Evolutionary conservation across 1,140 invertebrate genomes (phyloP), one percentile per base, ranked within the genome.

Genomic region (Himalopsyche phryganea): DNA sequence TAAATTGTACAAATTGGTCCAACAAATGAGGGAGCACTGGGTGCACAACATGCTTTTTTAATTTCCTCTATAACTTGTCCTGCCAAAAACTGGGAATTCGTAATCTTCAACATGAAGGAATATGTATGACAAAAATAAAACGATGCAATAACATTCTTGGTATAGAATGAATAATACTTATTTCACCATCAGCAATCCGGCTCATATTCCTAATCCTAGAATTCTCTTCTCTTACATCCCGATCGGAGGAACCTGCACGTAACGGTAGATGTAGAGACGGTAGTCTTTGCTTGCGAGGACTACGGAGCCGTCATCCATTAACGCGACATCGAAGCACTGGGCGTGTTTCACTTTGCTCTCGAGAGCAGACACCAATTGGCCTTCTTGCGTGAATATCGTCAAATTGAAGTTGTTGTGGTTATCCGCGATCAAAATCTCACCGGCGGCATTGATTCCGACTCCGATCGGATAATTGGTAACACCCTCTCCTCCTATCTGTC

Each of bases 391-490:
- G 79, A 96, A 96, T 69, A 99, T 95, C 48, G 97, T 99, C 72
- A 99, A 76, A 73, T 99, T 99, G 81, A 99, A 99, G 77, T 99
- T 99, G 81, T 99, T 99, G 78, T 99, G 97, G 80, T 99, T 99
- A 80, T 99, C 97, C 23, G 96, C 96, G 64, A 99, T 97, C 36
- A 98, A 82, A 48, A 98, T 96, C 72, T 99, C 96, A 38, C 96
- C 96, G 20, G 90, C 87, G 0, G 88, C 86, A 72, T 98, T 98
- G 68, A 99, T 98, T 44, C 96, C 96, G 0, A 99, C 97, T 5
- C 97, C 97, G 66, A 99, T 99, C 0, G 97, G 97, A 74, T 98
- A 99, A 71, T 99, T 99, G 59, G 97, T 99, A 51, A 99, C 89
- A 15, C 96, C 97, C 73, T 99, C 96, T 19, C 96, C 95, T 46